Conservation (phyloP, 2,797 vertebrate species). For the Platyrinchus mystaceus region DNA sequence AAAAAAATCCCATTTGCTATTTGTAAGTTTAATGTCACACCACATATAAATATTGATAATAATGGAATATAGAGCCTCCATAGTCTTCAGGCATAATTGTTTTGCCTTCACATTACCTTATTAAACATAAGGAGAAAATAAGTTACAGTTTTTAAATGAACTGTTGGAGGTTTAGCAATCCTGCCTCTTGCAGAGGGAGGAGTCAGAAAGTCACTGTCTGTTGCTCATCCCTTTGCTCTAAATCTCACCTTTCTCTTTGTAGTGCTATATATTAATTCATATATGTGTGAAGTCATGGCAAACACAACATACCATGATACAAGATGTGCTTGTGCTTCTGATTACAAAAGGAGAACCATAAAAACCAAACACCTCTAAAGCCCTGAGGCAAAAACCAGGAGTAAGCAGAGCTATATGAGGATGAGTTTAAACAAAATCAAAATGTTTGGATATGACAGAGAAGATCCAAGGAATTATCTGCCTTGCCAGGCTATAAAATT, state of each 20-base stretch:
- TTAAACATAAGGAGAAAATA: not conserved
- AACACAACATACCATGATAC: not conserved
- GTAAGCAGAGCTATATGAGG: not conserved
- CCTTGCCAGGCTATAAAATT: slow-evolving; percentile 7
- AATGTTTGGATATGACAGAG: not conserved
- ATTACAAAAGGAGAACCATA: not conserved
- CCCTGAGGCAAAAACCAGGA: not conserved
- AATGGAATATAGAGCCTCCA: not conserved
- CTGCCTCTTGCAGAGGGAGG: not conserved
- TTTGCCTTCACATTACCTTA: not conserved
- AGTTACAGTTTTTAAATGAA: not conserved
- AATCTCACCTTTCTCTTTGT: not conserved
- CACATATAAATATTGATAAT: not conserved
- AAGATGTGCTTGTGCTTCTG: not conserved
- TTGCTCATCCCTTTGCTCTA: not conserved
- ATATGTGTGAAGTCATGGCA: not conserved
- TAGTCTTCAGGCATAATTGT: not conserved
- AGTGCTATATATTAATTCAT: not conserved
- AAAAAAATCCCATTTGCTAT: not conserved
- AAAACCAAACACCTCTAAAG: not conserved
- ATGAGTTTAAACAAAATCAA: not conserved
- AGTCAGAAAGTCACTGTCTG: not conserved
- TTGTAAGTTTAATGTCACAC: not conserved
- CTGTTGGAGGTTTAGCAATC: not conserved
- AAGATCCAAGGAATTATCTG: slow-evolving; percentile 7